These are phyloP conservation scores for Seladonia tumulorum DNA, from an alignment of 2,888 invertebrate genomes.

Conservation along the genomic window DNA sequence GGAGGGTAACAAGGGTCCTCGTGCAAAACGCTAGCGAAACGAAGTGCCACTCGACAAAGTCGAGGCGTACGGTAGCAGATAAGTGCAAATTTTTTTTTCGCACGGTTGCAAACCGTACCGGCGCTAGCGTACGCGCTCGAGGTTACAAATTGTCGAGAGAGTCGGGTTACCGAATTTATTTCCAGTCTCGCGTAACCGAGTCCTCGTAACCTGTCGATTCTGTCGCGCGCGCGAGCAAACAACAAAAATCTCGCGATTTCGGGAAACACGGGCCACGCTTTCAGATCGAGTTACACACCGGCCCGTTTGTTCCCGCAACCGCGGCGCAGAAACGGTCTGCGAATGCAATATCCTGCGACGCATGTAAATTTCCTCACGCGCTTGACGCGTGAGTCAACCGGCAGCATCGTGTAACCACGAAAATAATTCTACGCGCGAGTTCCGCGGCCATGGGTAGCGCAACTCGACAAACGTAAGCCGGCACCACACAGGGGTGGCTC, in stretches of 20 bases:
- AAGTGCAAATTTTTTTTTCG: background rate
- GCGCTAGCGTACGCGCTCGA: background rate
- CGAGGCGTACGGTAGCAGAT: background rate
- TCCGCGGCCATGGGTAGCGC: background rate
- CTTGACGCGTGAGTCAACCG: constrained; percentile 33
- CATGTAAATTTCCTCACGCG: constrained; percentile 33
- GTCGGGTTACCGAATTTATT: background rate
- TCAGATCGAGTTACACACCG: constrained; percentile 26
- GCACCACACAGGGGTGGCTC: background rate
- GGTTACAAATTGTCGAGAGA: background rate
- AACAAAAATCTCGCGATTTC: background rate
- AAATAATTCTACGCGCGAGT: constrained; percentile 48
- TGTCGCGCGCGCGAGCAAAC: background rate
- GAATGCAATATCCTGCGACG: constrained; percentile 22
- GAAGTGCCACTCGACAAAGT: background rate
- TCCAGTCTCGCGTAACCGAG: background rate
- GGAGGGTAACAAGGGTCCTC: background rate
- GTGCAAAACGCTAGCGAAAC: background rate
- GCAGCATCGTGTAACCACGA: constrained; percentile 20
- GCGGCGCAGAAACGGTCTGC: background rate
- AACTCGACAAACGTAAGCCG: background rate
- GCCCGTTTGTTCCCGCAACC: background rate
- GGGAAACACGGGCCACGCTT: background rate
- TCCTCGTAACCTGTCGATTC: background rate
- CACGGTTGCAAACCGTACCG: background rate